Evolutionary conservation across 2,888 invertebrate species (phyloP).

Genomic region (Caenorhabditis angaria): DNA sequence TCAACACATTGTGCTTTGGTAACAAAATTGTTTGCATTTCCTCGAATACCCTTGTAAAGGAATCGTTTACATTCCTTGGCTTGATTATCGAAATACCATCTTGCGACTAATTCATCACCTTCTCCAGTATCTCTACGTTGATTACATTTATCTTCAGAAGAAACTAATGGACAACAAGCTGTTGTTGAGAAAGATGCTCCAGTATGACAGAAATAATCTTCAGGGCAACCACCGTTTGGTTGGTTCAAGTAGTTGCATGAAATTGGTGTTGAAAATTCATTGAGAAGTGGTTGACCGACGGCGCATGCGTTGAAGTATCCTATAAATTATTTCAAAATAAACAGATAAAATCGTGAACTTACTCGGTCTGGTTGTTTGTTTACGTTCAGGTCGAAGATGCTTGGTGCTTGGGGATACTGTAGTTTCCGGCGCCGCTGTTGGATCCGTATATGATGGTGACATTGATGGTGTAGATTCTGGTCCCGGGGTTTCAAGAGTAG

Average conservation of each 20-base stretch:
- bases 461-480: conserved; percentile 40
- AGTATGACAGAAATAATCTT: conserved; percentile 58
- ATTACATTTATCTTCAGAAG: conserved; percentile 56
- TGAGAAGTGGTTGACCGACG: conserved; percentile 61
- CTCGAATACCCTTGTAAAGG: conserved; percentile 68
- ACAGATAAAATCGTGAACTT: conserved; percentile 11
- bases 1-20: conserved; percentile 66
- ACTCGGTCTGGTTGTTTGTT: conserved; percentile 45
- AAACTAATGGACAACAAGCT: conserved; percentile 63
- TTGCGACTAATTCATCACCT: conserved; percentile 66
- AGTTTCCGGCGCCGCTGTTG: conserved; percentile 36
- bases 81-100: conserved; percentile 67
- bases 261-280: conserved; percentile 66
- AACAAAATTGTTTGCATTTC: conserved; percentile 71
- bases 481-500: conserved; percentile 42
- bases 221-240: conserved; percentile 70
- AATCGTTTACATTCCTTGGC: conserved; percentile 65
- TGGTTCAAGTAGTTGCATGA: conserved; percentile 68
- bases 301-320: conserved; percentile 67
- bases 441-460: conserved; percentile 37
- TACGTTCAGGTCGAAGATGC: conserved; percentile 51
- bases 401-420: conserved; percentile 40
- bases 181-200: conserved; percentile 66
- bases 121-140: conserved; percentile 60
- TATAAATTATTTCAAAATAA: conserved; percentile 12